Conservation (phyloP, 2,888 invertebrate species). For the Electrophaes corylata region DNA sequence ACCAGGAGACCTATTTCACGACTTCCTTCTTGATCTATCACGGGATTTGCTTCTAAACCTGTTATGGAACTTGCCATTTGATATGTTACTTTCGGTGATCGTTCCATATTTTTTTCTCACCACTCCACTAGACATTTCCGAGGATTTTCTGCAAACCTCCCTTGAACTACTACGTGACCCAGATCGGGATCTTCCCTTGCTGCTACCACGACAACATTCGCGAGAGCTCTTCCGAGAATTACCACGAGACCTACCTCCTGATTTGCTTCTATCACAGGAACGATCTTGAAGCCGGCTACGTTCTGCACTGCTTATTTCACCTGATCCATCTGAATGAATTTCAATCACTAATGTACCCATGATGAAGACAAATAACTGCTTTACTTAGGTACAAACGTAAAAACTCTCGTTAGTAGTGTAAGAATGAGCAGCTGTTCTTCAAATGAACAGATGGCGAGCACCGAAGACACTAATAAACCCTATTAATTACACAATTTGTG, state of each 20-base stretch:
- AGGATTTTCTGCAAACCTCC: neutral
- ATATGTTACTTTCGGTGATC: neutral
- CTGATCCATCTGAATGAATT: slow-evolving; percentile 12
- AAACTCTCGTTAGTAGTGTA: neutral
- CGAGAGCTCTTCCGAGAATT: neutral
- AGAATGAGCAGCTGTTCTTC: neutral
- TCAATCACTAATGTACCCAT: slow-evolving; percentile 30
- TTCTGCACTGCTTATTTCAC: neutral
- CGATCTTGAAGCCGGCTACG: neutral
- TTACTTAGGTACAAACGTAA: neutral
- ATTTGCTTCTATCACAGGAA: slow-evolving; percentile 8
- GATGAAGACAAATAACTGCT: neutral
- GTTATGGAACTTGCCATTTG: neutral
- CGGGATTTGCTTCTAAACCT: slow-evolving; percentile 30
- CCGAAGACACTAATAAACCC: neutral
- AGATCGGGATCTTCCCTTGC: neutral
- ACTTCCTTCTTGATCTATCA: slow-evolving; percentile 29
- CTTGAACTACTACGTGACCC: neutral
- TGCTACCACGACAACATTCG: neutral
- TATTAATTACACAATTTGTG: slow-evolving; percentile 15
- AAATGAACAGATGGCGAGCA: slow-evolving; percentile 1
- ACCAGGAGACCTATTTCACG: neutral
- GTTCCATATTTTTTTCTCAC: neutral
- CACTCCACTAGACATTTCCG: neutral
- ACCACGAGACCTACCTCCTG: slow-evolving; percentile 15